phyloP scores from a whole-genome alignment of 2,113 vertebrate genomes.

The Oenanthe melanoleuca region DNA sequence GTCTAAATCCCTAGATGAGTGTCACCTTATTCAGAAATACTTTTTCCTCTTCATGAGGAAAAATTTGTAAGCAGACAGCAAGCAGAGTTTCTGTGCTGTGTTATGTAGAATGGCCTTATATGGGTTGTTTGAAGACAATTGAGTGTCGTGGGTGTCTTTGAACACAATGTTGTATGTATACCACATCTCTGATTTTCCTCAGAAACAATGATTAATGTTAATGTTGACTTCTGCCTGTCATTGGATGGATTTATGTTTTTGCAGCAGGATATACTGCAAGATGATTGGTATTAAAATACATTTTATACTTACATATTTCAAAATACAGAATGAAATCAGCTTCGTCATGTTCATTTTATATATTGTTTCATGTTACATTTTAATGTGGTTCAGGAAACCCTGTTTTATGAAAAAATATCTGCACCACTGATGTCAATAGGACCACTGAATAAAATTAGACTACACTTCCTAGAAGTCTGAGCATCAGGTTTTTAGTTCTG shows the following conservation, averaged over 20 bases:
- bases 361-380: neutral
- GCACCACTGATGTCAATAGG: neutral
- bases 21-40: neutral
- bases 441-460: neutral
- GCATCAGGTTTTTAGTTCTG: neutral
- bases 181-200: neutral
- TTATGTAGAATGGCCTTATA: neutral
- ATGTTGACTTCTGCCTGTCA: neutral
- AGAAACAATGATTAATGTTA: neutral
- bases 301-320: neutral
- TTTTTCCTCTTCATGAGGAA: neutral
- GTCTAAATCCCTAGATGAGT: neutral
- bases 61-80: neutral
- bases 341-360: neutral
- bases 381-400: neutral
- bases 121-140: neutral
- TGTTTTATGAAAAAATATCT: neutral
- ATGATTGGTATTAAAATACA: neutral
- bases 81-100: neutral
- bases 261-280: neutral
- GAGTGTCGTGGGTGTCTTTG: neutral
- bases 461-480: neutral
- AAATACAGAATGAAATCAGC: rapidly evolving
- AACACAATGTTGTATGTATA: neutral
- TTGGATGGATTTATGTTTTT: neutral